Base-by-base conservation (phyloP, 2,797 vertebrate species). In the Myoxocephalus aenaeus region DNA sequence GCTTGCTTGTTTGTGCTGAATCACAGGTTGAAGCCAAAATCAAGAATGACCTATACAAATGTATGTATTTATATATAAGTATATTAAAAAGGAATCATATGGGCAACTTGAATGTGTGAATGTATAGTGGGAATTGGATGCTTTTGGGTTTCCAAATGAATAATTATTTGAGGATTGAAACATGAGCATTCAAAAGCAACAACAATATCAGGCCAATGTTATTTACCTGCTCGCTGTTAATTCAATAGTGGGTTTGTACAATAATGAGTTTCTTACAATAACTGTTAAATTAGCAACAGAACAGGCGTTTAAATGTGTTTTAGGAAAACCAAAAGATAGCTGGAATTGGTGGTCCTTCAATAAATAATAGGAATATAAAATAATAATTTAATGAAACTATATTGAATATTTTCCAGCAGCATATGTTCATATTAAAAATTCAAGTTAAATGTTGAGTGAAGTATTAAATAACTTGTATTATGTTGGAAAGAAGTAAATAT, bases 41-140 rank as follows among this genome's bases (percentile, higher is more conserved):
- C 80, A 87, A 94, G 89, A 93, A 92, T 89, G 89, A 92, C 87
- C 86, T 91, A 87, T 89, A 88, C 85, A 94, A 90, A 93, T 92
- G 88, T 94, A 93, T 93, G 85, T 94, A 94, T 95, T 93, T 95
- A 94, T 94, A 94, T 93, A 92, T 87, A 85, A 91, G 77, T 92
- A 93, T 94, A 95, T 94, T 94, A 94, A 95, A 95, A 89, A 84
- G 75, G 59, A 80, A 81, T 82, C 73, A 50, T 77, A 86, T 84
- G 64, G 50, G 29, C 54, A 77, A 63, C 15, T 65, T 68, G 48
- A 72, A 48, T 65, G 57, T 84, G 68, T 72, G 46, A 46, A 25
- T 76, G 70, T 22, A 22, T 73, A 8, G 1, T 70, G 13, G 36
- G 42, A 34, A 10, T 13, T 51, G 7, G 14, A 22, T 4, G 18